phyloP scores from a whole-genome alignment of 2,113 vertebrate species.

The Paraplagusia blochii region DNA sequence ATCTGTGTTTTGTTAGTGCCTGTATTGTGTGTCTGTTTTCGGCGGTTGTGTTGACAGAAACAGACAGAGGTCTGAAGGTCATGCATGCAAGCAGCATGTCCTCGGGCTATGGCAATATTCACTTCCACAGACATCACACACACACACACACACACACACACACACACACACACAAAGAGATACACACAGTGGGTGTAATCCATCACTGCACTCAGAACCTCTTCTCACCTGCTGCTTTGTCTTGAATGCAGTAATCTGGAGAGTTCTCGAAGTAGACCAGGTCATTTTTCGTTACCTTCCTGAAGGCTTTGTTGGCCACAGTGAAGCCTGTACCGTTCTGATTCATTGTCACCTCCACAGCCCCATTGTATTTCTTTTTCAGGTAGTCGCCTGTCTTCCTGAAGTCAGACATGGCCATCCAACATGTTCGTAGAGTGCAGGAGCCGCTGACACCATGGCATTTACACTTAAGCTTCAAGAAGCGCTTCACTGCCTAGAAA shows the following conservation, averaged over 20 bases:
- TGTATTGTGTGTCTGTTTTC: no score
- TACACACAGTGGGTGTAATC: conserved; percentile 61
- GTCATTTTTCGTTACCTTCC: conserved; percentile 92
- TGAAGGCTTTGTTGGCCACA: conserved; percentile 92
- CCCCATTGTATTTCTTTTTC: conserved; percentile 91
- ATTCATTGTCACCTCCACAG: conserved; percentile 95
- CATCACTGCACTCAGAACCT: conserved; percentile 35
- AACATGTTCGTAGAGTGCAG: conserved; percentile 94
- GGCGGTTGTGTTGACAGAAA: conserved; percentile 47
- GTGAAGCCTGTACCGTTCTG: conserved; percentile 95
- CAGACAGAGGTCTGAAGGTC: conserved; percentile 69
- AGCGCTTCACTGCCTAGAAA: conserved; percentile 89
- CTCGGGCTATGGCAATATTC: conserved; percentile 64
- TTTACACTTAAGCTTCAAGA: conserved; percentile 97
- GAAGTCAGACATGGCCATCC: conserved; percentile 95
- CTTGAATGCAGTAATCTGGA: conserved; percentile 94
- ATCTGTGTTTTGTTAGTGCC: conserved; percentile 2
- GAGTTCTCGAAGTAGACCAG: conserved; percentile 99
- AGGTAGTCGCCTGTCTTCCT: conserved; percentile 94
- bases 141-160: conserved; percentile 49
- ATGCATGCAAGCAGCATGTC: conserved; percentile 51
- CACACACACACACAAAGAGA: conserved; percentile 64
- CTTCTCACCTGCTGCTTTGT: conserved; percentile 89
- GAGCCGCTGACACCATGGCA: conserved; percentile 96
- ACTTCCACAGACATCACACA: conserved; percentile 66